A percentile compares a stretch with the other conserved stretches of the same genome.
Evolutionary conservation across 2,113 vertebrate genomes (phyloP).

Genomic region (Prunella fulvescens): DNA sequence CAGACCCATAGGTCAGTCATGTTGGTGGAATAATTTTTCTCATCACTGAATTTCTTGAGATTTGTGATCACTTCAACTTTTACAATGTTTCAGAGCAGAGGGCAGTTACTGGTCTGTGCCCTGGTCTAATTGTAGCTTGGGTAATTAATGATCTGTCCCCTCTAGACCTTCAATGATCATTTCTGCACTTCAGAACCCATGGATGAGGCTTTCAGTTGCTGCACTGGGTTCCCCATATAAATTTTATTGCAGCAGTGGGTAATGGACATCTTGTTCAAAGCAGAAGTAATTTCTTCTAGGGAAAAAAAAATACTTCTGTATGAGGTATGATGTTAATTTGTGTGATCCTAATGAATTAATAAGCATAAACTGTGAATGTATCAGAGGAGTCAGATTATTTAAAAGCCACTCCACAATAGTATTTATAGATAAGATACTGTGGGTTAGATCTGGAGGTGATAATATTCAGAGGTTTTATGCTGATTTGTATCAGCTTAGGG

Average conservation of each 20-base stretch:
- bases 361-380: not conserved
- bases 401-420: not conserved
- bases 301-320: not conserved
- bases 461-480: not conserved
- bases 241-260: not conserved
- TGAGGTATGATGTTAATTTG: not conserved
- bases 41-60: not conserved
- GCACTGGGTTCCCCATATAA: not conserved
- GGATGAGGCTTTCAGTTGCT: not conserved
- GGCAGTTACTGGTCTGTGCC: not conserved
- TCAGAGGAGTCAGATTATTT: not conserved
- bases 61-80: not conserved
- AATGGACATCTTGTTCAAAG: not conserved
- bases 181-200: not conserved
- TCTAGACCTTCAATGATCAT: rapidly evolving
- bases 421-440: not conserved
- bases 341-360: not conserved
- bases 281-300: not conserved
- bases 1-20: not conserved
- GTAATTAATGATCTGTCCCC: not conserved
- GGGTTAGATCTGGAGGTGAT: not conserved
- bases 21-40: not conserved
- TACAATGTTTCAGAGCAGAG: not conserved
- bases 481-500: not conserved
- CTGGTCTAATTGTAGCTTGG: not conserved